A percentile compares a stretch with the other conserved stretches of the same genome.
phyloP scores from a whole-genome alignment of 2,888 invertebrate species.

The Dorcus parallelipipedus region DNA sequence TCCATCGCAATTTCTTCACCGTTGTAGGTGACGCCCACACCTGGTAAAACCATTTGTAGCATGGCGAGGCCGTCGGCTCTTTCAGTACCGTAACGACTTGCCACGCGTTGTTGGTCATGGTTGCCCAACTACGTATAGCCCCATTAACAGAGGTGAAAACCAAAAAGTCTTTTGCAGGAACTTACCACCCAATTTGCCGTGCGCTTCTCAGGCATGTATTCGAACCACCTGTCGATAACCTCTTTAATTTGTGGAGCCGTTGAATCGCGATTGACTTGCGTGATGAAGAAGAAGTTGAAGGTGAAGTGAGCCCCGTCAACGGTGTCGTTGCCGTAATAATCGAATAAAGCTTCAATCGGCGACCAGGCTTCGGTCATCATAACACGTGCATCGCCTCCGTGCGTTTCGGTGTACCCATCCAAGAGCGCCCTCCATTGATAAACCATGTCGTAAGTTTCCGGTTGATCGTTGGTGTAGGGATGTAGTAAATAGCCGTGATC shows the following conservation, averaged over 20 bases:
- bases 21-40: constrained; percentile 82
- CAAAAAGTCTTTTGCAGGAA: constrained; percentile 20
- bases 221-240: constrained; percentile 62
- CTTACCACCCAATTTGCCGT: constrained; percentile 77
- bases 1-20: constrained; percentile 78
- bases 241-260: constrained; percentile 58
- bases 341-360: constrained; percentile 56
- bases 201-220: constrained; percentile 59
- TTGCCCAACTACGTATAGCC: constrained; percentile 59
- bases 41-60: constrained; percentile 77
- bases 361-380: constrained; percentile 78
- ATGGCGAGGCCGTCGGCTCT: constrained; percentile 81
- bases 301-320: constrained; percentile 67
- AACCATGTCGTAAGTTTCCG: constrained; percentile 62
- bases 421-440: constrained; percentile 63
- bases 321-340: constrained; percentile 60
- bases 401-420: constrained; percentile 52
- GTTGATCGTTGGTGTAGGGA: constrained; percentile 57
- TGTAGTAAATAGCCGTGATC: constrained; percentile 60
- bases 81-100: constrained; percentile 63
- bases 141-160: background rate
- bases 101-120: constrained; percentile 71
- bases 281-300: constrained; percentile 74
- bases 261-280: constrained; percentile 53
- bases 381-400: constrained; percentile 51